Percentiles rank a stretch among this genome's conserved stretches.
Conservation (phyloP, 2,797 vertebrate species). For the Ceyx erithaca region DNA sequence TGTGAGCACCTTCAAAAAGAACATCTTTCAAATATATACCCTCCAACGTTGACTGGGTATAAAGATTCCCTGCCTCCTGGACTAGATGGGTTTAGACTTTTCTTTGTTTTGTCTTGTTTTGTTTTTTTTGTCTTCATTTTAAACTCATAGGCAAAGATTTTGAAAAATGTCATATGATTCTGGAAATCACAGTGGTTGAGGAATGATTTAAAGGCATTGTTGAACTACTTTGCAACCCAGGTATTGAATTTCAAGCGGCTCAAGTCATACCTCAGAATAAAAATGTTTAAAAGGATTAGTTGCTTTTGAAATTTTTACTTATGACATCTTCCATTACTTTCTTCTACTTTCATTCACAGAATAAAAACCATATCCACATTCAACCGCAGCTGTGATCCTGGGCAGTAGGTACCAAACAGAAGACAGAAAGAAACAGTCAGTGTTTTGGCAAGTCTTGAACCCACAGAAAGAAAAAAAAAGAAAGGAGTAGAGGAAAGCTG, state of each 20-base stretch:
- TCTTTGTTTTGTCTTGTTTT: background rate
- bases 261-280: background rate
- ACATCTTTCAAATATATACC: background rate
- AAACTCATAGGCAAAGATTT: background rate
- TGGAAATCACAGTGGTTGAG: background rate
- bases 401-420: background rate
- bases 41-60: background rate
- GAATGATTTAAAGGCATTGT: background rate
- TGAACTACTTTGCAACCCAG: background rate
- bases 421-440: background rate
- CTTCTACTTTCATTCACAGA: background rate
- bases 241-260: background rate
- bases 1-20: background rate
- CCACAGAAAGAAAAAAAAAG: background rate
- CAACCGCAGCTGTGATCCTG: background rate
- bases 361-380: background rate
- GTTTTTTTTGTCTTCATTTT: background rate
- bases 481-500: background rate
- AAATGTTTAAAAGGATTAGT: background rate
- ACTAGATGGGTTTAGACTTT: background rate
- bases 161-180: background rate
- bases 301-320: background rate
- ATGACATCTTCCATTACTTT: background rate
- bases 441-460: background rate
- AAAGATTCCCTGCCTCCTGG: background rate